phyloP scores from a whole-genome alignment of 2,888 invertebrate species.

The Epinotia bilunana region DNA sequence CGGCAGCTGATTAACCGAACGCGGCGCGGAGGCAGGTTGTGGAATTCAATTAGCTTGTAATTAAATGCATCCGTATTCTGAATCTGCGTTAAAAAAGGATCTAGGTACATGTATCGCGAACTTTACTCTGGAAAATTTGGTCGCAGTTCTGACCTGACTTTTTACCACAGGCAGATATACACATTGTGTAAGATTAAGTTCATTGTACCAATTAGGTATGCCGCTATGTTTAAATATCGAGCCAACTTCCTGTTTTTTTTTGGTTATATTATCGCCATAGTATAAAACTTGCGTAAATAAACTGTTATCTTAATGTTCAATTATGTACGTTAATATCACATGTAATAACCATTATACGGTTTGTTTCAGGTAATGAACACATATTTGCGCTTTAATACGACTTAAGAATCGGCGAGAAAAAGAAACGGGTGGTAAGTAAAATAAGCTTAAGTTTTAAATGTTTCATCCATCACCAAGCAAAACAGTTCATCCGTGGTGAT shows the following conservation, averaged over 20 bases:
- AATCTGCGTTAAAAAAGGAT: not conserved
- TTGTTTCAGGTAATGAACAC: slow-evolving; percentile 34
- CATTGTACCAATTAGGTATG: not conserved
- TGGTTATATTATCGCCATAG: not conserved
- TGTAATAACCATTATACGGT: not conserved
- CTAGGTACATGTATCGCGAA: not conserved
- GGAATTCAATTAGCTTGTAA: slow-evolving; percentile 23
- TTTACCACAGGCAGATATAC: not conserved
- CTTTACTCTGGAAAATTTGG: not conserved
- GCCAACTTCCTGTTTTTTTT: not conserved
- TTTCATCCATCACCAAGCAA: no score
- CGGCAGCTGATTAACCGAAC: slow-evolving; percentile 67
- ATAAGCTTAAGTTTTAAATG: not conserved
- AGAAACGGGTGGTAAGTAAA: slow-evolving; percentile 14
- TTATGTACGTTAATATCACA: not conserved
- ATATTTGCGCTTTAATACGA: not conserved
- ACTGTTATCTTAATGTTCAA: not conserved
- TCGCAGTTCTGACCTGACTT: not conserved
- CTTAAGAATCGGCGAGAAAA: not conserved
- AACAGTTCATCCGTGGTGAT: no score
- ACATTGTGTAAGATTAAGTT: not conserved
- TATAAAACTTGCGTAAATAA: not conserved
- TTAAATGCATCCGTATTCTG: slow-evolving; percentile 5
- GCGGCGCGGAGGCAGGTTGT: slow-evolving; percentile 59
- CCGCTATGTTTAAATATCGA: not conserved